phyloP scores from a whole-genome alignment of 2,888 invertebrate genomes.

The Nemoura dubitans region DNA sequence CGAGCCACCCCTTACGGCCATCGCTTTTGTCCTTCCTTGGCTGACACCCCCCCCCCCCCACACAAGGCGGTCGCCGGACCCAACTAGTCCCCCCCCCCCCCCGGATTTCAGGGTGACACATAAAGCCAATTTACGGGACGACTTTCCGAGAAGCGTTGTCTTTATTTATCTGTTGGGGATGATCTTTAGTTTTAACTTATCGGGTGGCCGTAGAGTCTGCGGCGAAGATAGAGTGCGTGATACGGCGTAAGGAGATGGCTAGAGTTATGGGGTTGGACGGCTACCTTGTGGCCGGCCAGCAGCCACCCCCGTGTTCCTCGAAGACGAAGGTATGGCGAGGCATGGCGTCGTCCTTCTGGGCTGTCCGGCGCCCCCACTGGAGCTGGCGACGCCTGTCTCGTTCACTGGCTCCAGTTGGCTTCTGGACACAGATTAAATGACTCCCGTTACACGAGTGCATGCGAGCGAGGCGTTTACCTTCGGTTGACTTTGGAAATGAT shows the following conservation, averaged over 20 bases:
- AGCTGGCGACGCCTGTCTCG: not conserved
- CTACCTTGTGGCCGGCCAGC: not conserved
- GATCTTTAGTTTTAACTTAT: not conserved
- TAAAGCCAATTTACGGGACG: not conserved
- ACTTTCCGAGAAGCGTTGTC: not conserved
- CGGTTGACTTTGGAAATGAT: not conserved
- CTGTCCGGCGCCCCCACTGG: not conserved
- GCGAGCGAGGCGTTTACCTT: not conserved
- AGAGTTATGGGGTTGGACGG: not conserved
- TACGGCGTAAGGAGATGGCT: not conserved
- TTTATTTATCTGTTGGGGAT: not conserved
- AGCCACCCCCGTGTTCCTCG: not conserved
- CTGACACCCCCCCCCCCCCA: too few species aligned
- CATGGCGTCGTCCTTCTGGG: not conserved
- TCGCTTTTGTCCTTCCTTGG: too few species aligned
- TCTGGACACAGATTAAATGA: not conserved
- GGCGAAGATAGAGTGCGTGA: not conserved
- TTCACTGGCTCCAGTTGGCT: not conserved
- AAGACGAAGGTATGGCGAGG: not conserved
- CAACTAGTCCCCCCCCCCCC: not conserved
- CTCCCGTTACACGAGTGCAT: not conserved
- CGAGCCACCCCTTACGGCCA: not conserved
- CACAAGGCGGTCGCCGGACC: not conserved
- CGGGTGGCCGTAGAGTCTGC: not conserved
- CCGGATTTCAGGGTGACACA: not conserved